Percentiles rank a stretch among this genome's conserved stretches.
Evolutionary conservation across 2,888 invertebrate species (phyloP).

Genomic region (Luperina testacea): DNA sequence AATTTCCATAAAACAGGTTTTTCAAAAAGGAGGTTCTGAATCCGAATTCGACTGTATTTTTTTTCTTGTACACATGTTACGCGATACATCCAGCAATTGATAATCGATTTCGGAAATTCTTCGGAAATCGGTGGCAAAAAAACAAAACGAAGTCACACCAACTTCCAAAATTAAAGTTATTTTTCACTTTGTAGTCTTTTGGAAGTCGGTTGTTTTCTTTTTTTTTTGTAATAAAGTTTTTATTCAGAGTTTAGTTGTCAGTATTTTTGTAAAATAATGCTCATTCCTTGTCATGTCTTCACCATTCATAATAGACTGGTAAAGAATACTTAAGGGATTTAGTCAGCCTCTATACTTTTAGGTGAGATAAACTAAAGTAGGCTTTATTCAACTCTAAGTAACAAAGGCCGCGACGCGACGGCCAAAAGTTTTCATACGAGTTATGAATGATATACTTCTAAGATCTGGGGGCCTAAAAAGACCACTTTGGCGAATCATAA

Average conservation of each 20-base stretch:
- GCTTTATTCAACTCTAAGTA: neutral
- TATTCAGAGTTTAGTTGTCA: neutral
- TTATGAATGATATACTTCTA: neutral
- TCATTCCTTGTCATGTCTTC: neutral
- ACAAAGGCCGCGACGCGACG: neutral
- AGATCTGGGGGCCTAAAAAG: no score
- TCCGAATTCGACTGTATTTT: neutral
- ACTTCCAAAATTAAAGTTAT: neutral
- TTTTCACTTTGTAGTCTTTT: neutral
- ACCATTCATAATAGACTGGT: neutral
- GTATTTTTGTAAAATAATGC: neutral
- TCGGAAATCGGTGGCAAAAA: neutral
- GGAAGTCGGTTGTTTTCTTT: neutral
- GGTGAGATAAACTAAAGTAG: neutral
- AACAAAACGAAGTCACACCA: neutral
- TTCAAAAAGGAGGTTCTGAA: no score
- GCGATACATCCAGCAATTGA: neutral
- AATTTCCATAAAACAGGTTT: no score
- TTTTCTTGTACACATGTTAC: neutral
- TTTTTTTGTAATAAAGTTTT: no score
- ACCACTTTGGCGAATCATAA: no score
- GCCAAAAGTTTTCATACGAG: neutral
- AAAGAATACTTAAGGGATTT: neutral
- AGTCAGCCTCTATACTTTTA: neutral
- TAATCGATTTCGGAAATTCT: neutral